Percentiles rank a stretch among this genome's conserved stretches.
phyloP scores from a whole-genome alignment of 1,140 invertebrate species.

The Bombus superbus region DNA sequence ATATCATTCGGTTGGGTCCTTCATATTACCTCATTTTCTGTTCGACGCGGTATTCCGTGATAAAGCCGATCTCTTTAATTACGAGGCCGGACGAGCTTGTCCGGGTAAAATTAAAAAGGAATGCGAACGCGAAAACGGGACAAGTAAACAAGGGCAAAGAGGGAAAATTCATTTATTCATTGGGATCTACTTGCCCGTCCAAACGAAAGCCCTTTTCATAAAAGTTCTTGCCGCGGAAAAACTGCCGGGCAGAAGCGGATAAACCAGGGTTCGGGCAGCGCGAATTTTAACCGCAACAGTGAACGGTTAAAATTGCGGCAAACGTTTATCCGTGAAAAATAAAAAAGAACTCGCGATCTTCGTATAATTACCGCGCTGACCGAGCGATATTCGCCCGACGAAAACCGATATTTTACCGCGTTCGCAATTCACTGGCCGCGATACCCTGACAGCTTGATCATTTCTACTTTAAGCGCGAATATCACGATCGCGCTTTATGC shows the following conservation, averaged over 20 bases:
- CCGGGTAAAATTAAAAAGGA: not conserved
- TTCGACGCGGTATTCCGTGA: not conserved
- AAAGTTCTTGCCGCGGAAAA: not conserved
- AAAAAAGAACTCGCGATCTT: not conserved
- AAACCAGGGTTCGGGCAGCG: not conserved
- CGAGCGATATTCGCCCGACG: not conserved
- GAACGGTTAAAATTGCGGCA: not conserved
- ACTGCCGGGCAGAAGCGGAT: not conserved
- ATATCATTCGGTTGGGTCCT: not conserved
- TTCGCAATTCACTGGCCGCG: not conserved
- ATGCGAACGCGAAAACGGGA: constrained; percentile 1
- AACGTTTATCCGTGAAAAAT: not conserved
- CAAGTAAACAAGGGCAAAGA: constrained; percentile 1
- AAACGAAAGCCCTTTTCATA: constrained; percentile 5
- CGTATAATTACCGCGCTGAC: not conserved
- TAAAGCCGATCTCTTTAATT: constrained; percentile 9
- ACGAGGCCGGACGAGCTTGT: not conserved
- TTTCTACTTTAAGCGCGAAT: not conserved
- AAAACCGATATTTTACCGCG: constrained; percentile 19
- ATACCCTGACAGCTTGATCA: not conserved
- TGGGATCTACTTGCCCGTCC: not conserved
- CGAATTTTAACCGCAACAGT: not conserved
- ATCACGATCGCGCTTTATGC: no score
- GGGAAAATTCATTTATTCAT: constrained; percentile 25
- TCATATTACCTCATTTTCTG: not conserved